Evolutionary conservation across 2,113 vertebrate species (phyloP), one percentile per base, ranked within the genome.

Genomic region (Notarius quadriscutis): DNA sequence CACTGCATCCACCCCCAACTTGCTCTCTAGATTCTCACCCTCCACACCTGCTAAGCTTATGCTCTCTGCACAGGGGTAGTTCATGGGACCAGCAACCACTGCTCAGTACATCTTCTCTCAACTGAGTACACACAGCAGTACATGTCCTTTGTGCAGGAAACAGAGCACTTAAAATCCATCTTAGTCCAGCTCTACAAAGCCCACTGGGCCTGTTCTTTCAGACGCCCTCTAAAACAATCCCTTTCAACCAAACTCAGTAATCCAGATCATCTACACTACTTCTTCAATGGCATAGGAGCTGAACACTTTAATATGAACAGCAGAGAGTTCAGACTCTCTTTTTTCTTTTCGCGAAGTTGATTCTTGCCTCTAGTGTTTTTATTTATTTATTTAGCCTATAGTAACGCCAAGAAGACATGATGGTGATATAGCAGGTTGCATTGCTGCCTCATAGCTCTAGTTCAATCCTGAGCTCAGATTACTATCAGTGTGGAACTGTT

Each of bases 1-100:
- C 78, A 85, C 74, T 86, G 65, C 81, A 87, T 62, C 48, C 50
- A 27, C 82, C 50, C 17, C 63, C 55, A 55, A 27, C 69, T 51
- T 34, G 15, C n/a, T 87, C 18, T 86, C 50, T 72, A 65, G 12
- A 55, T 77, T 75, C 57, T 63, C 18, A 62, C 50, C 57, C 30
- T 65, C n/a, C 30, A 83, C 62, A 83, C 7, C 41, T 63, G 62
- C 20, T 17, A 48, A 81, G 72, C 84, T 86, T 63, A 69, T 58
- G 20, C 15, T 81, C 34, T 69, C 55, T 67, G 51, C 83, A 60
- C 69, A 71, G 18, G 20, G 53, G 51, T 14, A 72, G 17, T 60
- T 75, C 22, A 62, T 50, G 7, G 14, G 27, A 53, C 69, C 65
- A 78, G 72, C 8, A 63, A n/a, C 11, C 72, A 50, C 4, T 51